Conservation (phyloP, 2,888 invertebrate genomes). For the Euplagia quadripunctaria region DNA sequence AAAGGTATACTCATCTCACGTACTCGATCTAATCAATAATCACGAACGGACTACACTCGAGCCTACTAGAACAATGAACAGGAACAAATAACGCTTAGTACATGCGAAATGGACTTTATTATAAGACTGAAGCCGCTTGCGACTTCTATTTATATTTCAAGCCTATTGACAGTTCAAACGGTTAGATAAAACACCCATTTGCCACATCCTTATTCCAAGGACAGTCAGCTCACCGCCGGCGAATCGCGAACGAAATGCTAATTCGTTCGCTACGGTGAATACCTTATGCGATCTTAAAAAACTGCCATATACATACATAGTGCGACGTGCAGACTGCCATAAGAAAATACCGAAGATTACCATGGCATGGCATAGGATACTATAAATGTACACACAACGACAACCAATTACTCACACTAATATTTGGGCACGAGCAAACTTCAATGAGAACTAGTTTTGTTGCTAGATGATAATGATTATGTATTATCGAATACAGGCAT, state of each 20-base stretch:
- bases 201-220: constrained; percentile 85
- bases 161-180: constrained; percentile 64
- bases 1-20: constrained; percentile 41
- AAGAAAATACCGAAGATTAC: constrained; percentile 70
- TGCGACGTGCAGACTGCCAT: constrained; percentile 47
- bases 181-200: constrained; percentile 72
- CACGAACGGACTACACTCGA: constrained; percentile 56
- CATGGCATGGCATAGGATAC: constrained; percentile 52
- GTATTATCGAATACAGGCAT: constrained; percentile 29
- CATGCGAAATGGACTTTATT: constrained; percentile 54
- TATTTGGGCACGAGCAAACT: constrained; percentile 57
- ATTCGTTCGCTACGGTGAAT: constrained; percentile 80
- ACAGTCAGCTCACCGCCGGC: constrained; percentile 66
- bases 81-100: constrained; percentile 49
- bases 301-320: constrained; percentile 59
- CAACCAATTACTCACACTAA: constrained; percentile 62
- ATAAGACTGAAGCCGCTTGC: constrained; percentile 45
- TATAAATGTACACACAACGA: constrained; percentile 57
- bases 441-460: constrained; percentile 47
- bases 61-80: constrained; percentile 53
- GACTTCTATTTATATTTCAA: constrained; percentile 48
- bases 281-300: constrained; percentile 77
- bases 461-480: constrained; percentile 28
- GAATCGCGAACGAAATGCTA: constrained; percentile 81
- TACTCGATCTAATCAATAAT: constrained; percentile 51